Base-by-base conservation (phyloP, 1,140 invertebrate genomes). In the Muscidifurax raptorellus region DNA sequence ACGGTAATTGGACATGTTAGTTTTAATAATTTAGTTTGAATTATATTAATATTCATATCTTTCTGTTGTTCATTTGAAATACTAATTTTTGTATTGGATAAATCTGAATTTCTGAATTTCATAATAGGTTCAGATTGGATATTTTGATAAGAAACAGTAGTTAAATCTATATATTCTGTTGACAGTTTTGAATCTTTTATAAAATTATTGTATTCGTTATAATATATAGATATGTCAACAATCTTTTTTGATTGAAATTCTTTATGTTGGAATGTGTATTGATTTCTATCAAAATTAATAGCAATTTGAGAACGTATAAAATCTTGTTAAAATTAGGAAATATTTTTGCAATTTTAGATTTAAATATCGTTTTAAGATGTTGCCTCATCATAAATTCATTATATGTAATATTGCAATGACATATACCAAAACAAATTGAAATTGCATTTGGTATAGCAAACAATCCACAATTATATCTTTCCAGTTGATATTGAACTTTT, bases 341-440 rank as follows among this genome's bases (percentile, higher is more conserved):
- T 13, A 64, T 64, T 64, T 64, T 2, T 7, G 13, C 13, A 7
- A 15, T 15, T 64, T 64, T 64, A 64, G 4, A 6, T 66, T 22
- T 66, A 66, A 66, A 66, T 22, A 66, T 66, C 15, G 2, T n/a
- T 66, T 66, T 9, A 22, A 66, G 22, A 66, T 66, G 64, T n/a
- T 66, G 4, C 13, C 64, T 66, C 64, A 66, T 66, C 0, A 12
- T 4, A 7, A 22, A 22, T n/a, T 32, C n/a, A 75, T 47, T 7
- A 64, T 59, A 79, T 64, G 1, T 3, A 1, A 28, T 10, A 9
- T 10, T 47, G 27, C 72, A n/a, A 22, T 32, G 18, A 74, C 15
- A 40, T 28, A 75, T 22, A 81, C 67, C 25, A 30, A 27, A 71
- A 71, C 15, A 30, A 12, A 71, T 71, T 71, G 67, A 71, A 71